A percentile compares a stretch with the other conserved stretches of the same genome.
phyloP scores from a whole-genome alignment of 2,113 vertebrate genomes.

The Bos indicus region DNA sequence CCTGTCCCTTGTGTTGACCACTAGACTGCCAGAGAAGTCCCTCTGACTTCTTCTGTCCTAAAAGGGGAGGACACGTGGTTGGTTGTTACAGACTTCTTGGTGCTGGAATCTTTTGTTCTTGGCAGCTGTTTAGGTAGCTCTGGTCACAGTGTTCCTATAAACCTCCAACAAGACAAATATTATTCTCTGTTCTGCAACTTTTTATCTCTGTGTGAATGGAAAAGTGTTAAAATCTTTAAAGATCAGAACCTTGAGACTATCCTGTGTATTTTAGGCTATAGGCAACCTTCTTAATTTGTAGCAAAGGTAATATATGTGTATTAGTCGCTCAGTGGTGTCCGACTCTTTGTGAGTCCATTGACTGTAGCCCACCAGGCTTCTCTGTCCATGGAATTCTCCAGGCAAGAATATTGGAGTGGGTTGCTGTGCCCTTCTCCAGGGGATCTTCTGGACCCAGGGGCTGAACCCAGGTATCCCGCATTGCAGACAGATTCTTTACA shows the following conservation, averaged over 20 bases:
- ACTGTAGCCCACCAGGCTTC: neutral
- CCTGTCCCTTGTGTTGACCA: neutral
- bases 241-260: neutral
- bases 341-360: neutral
- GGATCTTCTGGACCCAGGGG: neutral
- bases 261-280: neutral
- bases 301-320: neutral
- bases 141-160: neutral
- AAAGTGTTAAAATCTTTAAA: neutral
- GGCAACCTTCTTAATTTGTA: neutral
- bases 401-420: neutral
- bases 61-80: neutral
- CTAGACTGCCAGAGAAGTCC: neutral
- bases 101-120: neutral
- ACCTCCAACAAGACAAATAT: neutral
- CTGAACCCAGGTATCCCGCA: neutral
- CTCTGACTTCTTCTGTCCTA: neutral
- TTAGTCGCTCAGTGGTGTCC: neutral
- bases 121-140: neutral
- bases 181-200: neutral
- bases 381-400: neutral
- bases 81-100: neutral
- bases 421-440: neutral
- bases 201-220: neutral
- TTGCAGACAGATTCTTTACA: neutral